Conservation (phyloP, 2,888 invertebrate species). For the Lithophane socia region DNA sequence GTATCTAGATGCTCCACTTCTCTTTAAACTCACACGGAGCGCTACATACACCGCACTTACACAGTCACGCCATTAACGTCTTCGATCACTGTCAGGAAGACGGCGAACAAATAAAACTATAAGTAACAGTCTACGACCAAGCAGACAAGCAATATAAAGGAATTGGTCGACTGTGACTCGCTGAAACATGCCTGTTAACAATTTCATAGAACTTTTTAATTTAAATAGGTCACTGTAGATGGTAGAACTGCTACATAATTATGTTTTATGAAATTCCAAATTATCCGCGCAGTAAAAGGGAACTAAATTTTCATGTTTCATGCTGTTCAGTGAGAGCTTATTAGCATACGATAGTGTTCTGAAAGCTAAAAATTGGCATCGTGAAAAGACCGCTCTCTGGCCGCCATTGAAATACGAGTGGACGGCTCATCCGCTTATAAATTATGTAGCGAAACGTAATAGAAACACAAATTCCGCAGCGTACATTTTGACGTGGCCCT, state of each 20-base stretch:
- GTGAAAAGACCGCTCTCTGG: slow-evolving; percentile 74
- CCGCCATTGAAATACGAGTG: slow-evolving; percentile 79
- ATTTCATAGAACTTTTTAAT: slow-evolving; percentile 32
- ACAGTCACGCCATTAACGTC: slow-evolving; percentile 55
- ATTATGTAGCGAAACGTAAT: slow-evolving; percentile 80
- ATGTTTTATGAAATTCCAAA: slow-evolving; percentile 53
- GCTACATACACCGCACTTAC: slow-evolving; percentile 38
- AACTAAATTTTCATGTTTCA: slow-evolving; percentile 70
- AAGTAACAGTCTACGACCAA: slow-evolving; percentile 50
- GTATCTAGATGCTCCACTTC: slow-evolving; percentile 46
- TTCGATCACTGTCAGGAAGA: slow-evolving; percentile 65
- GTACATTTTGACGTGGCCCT: slow-evolving; percentile 68
- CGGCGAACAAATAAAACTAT: slow-evolving; percentile 62
- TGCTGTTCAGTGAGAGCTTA: slow-evolving; percentile 75
- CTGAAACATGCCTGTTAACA: slow-evolving; percentile 44
- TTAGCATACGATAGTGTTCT: slow-evolving; percentile 82
- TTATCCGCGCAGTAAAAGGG: slow-evolving; percentile 38
- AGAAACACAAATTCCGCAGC: slow-evolving; percentile 72
- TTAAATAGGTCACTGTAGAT: slow-evolving; percentile 22
- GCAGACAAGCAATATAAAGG: slow-evolving; percentile 56
- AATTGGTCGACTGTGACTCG: slow-evolving; percentile 59
- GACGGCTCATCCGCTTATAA: slow-evolving; percentile 81
- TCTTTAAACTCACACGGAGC: slow-evolving; percentile 46
- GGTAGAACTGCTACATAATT: slow-evolving; percentile 39
- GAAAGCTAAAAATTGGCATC: slow-evolving; percentile 80